Conservation (phyloP, 2,113 vertebrate species). For the Microcebus jonahi region DNA sequence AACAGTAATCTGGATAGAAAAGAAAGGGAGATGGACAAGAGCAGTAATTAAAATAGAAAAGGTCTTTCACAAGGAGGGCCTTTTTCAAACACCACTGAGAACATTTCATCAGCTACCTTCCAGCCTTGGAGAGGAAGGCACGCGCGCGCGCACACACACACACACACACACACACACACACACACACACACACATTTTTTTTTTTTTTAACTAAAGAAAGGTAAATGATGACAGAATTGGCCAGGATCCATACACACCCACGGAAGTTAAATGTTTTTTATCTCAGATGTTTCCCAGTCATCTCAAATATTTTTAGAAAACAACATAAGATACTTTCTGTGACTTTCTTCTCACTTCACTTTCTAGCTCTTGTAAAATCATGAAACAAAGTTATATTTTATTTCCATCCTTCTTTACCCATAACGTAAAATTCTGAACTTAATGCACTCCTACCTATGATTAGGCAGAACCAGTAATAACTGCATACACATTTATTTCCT, state of each 20-base stretch:
- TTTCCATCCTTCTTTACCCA: not conserved
- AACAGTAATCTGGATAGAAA: not conserved
- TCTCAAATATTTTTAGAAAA: not conserved
- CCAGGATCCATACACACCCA: not conserved
- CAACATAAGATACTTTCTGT: not conserved
- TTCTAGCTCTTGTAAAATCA: not conserved
- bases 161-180: not conserved
- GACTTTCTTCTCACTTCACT: not conserved
- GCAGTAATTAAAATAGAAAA: not conserved
- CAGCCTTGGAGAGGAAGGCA: not conserved
- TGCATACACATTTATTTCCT: too few relatives aligned
- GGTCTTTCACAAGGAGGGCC: not conserved
- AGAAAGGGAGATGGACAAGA: not conserved
- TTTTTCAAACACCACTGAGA: not conserved
- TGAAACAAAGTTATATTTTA: not conserved
- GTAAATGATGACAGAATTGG: not conserved
- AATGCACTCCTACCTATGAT: not conserved
- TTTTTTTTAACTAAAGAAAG: not conserved
- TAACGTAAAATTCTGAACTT: not conserved
- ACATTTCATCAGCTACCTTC: not conserved
- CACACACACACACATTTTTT: not conserved
- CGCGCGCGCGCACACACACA: not conserved
- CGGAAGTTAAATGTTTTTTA: not conserved
- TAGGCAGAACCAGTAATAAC: not conserved
- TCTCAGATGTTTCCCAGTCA: not conserved